Evolutionary conservation across 2,888 invertebrate genomes (phyloP).

Genomic region (Drosophila peninsularis): DNA sequence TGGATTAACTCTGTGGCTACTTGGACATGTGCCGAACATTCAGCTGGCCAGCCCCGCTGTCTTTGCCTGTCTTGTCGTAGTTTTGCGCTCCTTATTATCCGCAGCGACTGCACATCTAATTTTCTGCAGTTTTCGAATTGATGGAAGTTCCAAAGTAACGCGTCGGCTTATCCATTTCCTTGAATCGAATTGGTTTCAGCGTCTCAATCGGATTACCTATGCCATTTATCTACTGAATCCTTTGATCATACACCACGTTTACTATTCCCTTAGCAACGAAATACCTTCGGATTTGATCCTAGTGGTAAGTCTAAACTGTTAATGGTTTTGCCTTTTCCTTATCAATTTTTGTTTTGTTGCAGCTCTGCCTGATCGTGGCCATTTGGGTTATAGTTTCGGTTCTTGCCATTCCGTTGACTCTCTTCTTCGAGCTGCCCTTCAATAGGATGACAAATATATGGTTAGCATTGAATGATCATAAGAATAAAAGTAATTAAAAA

Average conservation of each 20-base stretch:
- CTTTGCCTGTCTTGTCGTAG: background rate
- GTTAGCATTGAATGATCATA: background rate
- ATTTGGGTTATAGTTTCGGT: conserved; percentile 15
- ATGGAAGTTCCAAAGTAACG: background rate
- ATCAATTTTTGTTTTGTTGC: conserved; percentile 3
- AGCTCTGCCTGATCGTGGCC: conserved; percentile 32
- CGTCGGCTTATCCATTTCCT: conserved; percentile 35
- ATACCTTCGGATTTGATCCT: conserved; percentile 28
- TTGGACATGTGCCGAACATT: background rate
- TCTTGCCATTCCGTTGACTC: conserved; percentile 26
- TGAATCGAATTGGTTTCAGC: conserved; percentile 33
- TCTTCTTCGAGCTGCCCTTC: conserved; percentile 51
- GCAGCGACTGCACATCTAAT: conserved; percentile 29
- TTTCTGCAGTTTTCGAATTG: conserved; percentile 6
- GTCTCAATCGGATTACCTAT: conserved; percentile 42
- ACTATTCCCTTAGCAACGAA: conserved; percentile 21
- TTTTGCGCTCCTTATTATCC: conserved; percentile 13
- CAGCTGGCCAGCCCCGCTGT: background rate
- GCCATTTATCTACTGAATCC: conserved; percentile 55
- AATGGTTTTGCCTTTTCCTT: too few species aligned
- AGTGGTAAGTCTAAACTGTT: conserved; percentile 29
- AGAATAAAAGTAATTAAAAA: conserved; percentile 3
- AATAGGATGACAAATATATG: conserved; percentile 30
- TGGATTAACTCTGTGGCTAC: background rate
- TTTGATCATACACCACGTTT: conserved; percentile 30